Conservation (phyloP, 1,140 invertebrate species). For the Ceratina japonica region DNA sequence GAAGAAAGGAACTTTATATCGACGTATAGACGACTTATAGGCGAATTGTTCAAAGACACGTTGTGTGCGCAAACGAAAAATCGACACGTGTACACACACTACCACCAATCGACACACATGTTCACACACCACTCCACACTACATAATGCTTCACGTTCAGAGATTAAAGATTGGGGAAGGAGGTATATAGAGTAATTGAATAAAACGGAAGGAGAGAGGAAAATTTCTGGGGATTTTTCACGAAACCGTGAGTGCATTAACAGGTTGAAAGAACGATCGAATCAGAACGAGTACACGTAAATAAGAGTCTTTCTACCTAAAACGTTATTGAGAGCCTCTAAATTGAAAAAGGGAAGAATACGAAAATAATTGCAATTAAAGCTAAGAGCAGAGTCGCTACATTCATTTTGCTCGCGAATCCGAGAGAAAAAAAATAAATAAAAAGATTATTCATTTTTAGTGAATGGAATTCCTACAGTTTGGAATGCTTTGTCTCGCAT, state of each 20-base stretch:
- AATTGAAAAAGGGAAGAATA: neutral
- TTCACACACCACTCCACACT: conserved; percentile 34
- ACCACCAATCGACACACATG: conserved; percentile 32
- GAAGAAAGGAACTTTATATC: conserved; percentile 35
- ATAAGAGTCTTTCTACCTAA: conserved; percentile 18
- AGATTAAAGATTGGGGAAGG: conserved; percentile 11
- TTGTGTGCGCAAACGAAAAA: conserved; percentile 36
- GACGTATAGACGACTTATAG: conserved; percentile 13
- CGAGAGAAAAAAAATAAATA: conserved; percentile 2
- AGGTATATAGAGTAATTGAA: conserved; percentile 13
- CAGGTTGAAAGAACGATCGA: conserved; percentile 42
- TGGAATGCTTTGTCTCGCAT: conserved; percentile 62
- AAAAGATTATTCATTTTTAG: conserved; percentile 43
- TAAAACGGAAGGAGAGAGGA: neutral
- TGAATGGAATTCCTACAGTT: conserved; percentile 64
- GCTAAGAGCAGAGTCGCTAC: conserved; percentile 9
- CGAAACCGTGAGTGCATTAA: conserved; percentile 53
- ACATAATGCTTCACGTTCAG: conserved; percentile 40
- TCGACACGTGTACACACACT: conserved; percentile 40
- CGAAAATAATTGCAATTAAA: neutral
- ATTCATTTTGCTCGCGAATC: conserved; percentile 48
- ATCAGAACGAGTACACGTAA: conserved; percentile 24
- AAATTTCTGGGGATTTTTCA: conserved; percentile 41
- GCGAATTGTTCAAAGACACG: conserved; percentile 18
- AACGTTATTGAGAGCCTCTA: conserved; percentile 36